phyloP scores from a whole-genome alignment of 2,797 vertebrate species.

The Darevskia mixta region DNA sequence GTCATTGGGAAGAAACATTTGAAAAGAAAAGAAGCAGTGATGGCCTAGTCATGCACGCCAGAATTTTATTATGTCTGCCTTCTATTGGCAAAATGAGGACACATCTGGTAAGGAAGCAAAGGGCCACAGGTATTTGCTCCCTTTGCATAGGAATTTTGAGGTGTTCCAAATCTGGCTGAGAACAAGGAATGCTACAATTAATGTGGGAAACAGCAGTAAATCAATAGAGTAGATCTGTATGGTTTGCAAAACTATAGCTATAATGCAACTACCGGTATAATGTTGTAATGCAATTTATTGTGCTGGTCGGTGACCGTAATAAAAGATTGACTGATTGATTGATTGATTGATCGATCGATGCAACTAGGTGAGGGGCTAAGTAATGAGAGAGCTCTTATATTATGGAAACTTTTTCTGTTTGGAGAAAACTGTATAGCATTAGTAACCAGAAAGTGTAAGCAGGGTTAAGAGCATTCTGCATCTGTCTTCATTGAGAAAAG shows the following conservation, averaged over 20 bases:
- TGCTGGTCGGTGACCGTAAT: no score
- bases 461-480: background rate
- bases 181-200: background rate
- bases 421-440: background rate
- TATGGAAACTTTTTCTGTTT: background rate
- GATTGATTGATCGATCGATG: background rate
- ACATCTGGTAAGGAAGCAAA: background rate
- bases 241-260: background rate
- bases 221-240: background rate
- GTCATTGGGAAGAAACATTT: background rate
- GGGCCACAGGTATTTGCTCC: background rate
- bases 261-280: background rate
- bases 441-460: background rate
- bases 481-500: background rate
- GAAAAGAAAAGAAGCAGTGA: slow-evolving; percentile 1
- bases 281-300: no score
- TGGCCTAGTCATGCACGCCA: background rate
- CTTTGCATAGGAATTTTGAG: background rate
- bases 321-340: no score
- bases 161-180: background rate
- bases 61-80: background rate
- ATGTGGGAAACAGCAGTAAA: background rate
- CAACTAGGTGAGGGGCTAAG: background rate
- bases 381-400: background rate
- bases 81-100: background rate